phyloP scores from a whole-genome alignment of 2,888 invertebrate genomes.

The Apamea crenata region DNA sequence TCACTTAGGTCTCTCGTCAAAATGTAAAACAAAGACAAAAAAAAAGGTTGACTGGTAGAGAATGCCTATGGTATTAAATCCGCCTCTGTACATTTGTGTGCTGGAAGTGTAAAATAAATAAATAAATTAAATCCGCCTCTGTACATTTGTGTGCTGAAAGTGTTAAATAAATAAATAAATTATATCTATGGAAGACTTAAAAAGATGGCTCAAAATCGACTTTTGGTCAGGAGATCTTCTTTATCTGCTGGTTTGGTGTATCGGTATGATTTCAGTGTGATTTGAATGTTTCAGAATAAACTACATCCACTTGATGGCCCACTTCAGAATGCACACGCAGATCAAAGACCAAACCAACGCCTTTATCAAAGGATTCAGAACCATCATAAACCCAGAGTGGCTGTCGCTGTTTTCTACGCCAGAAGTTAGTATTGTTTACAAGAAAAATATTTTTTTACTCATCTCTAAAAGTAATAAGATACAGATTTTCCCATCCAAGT shows the following conservation, averaged over 20 bases:
- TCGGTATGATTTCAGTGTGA: not conserved
- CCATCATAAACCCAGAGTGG: constrained; percentile 99
- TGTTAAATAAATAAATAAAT: not conserved
- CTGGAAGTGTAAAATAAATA: no score
- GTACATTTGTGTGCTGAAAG: no score
- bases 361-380: constrained; percentile 98
- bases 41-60: no score
- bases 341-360: constrained; percentile 99
- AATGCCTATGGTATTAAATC: no score
- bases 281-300: constrained; percentile 93
- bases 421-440: constrained; percentile 91
- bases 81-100: no score
- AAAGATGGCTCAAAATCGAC: not conserved
- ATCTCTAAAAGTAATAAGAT: no score
- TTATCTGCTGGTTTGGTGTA: not conserved
- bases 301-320: constrained; percentile 99
- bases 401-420: constrained; percentile 98
- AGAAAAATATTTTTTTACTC: no score
- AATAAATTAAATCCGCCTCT: no score
- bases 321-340: constrained; percentile 99
- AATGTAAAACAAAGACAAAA: not conserved
- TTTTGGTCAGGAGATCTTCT: not conserved
- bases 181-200: not conserved
- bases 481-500: no score
- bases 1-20: not conserved